Evolutionary conservation across 1,140 invertebrate genomes (phyloP), one percentile per base, ranked within the genome.

Genomic region (Daktulosphaira vitifoliae): DNA sequence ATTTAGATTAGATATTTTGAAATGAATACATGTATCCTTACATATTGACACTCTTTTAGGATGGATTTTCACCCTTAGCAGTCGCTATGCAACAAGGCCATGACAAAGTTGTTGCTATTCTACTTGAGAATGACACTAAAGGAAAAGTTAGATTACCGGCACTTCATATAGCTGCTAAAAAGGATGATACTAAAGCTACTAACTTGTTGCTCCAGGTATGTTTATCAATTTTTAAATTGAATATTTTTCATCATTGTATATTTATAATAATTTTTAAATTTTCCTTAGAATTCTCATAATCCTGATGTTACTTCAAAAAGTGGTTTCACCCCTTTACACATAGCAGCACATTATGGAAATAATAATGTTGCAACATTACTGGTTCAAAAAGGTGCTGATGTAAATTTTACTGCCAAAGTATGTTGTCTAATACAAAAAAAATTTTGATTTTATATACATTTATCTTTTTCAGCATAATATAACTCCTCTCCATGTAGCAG

Each of bases 1-100:
- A n/a, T n/a, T n/a, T n/a, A n/a, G n/a, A n/a, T n/a, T n/a, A n/a
- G n/a, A n/a, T n/a, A n/a, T n/a, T n/a, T n/a, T n/a, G n/a, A n/a
- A n/a, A n/a, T n/a, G n/a, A n/a, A n/a, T n/a, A n/a, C n/a, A n/a
- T n/a, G n/a, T n/a, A n/a, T n/a, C n/a, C n/a, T n/a, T n/a, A n/a
- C n/a, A n/a, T n/a, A n/a, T n/a, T n/a, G n/a, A 33, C 66, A 13
- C 65, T 71, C 67, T 75, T 77, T 16, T 75, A 94, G 90, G 93
- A 98, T 78, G 96, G 96, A 7, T 99, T 98, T 77, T 98, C 96
- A 66, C 96, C 96, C 3, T 78, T 99, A 69, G 96, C 96, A 20
- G 96, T 99, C 13, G 95, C 96, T 3, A 88, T 99, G 82, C 96
- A 99, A 77, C 96, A 99, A 78, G 96, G 96, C 5, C 96, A 99